Evolutionary conservation across 2,797 vertebrate genomes (phyloP), one percentile per base, ranked within the genome.

Genomic region (Pteronotus mesoamericanus): DNA sequence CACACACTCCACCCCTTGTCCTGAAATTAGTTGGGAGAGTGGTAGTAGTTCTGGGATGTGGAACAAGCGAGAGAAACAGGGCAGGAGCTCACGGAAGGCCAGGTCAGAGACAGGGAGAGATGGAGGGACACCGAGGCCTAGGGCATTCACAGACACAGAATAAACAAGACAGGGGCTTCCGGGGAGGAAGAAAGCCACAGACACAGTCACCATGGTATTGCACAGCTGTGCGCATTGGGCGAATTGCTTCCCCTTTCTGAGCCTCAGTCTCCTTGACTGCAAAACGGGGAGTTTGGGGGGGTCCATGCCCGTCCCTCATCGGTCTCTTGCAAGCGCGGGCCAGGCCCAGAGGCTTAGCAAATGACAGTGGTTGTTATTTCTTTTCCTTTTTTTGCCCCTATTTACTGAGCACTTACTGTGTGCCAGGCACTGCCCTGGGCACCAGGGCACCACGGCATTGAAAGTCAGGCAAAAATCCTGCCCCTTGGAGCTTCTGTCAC

Each of bases 231-330:
- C 2, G 3, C 46, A 42, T 15, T 9, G 32, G 24, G 5, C 37
- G 6, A 34, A 72, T 0, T 3, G 2, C 22, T 61, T 46, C 34
- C n/a, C 6, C 3, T 18, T 16, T 24, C 61, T 61, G 74, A 75
- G 86, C 61, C 61, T 87, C 48, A 3, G 44, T 8, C 22, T 34
- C 7, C 46, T 4, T 19, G 19, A 15, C 2, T 55, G 75, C 26
- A 18, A 6, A 0, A 37, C 1, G 26, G 37, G 29, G 59, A 29
- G 26, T 32, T 59, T n/a, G 12, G 29, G 15, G 32, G 14, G 29
- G 61, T 6, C 3, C 0, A 0, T 0, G 4, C 19, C 9, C 19
- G 5, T 39, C 3, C 4, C 21, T 8, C 3, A 0, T 18, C 3
- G 21, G 57, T 32, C 34, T 15, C 69, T 22, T 0, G 5, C 48